Conservation (phyloP, 2,888 invertebrate genomes). For the Caenorhabditis sulstoni region DNA sequence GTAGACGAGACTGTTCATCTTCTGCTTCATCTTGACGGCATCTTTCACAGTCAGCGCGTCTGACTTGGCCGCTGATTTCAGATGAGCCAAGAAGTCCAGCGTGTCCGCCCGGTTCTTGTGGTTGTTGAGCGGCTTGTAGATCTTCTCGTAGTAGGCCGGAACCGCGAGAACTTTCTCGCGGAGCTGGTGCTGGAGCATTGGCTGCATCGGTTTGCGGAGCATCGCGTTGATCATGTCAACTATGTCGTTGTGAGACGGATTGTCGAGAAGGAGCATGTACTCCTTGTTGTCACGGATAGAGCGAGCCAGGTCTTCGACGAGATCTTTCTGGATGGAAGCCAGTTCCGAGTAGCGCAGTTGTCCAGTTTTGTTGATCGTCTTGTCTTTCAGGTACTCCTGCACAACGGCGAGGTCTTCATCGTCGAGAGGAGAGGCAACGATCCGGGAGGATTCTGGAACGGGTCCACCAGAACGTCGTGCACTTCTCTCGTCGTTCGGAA, state of each 20-base stretch:
- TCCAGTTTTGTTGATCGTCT: constrained; percentile 19
- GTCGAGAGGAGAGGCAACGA: constrained; percentile 1
- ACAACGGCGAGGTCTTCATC: constrained; percentile 20
- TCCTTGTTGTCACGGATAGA: constrained; percentile 28
- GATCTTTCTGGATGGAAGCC: constrained; percentile 7
- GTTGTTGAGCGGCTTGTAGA: constrained; percentile 17
- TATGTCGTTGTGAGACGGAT: constrained; percentile 6
- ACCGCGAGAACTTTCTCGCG: constrained; percentile 18
- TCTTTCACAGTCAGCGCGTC: constrained; percentile 20
- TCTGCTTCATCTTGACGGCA: constrained; percentile 12
- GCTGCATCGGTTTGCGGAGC: constrained; percentile 26
- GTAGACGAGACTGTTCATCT: constrained; percentile 20
- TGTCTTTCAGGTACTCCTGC: constrained; percentile 11
- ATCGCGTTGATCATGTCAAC: constrained; percentile 21
- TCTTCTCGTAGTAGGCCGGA: constrained; percentile 21
- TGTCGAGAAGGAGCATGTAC: constrained; percentile 27
- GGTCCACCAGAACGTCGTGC: neutral
- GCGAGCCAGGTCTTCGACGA: constrained; percentile 5
- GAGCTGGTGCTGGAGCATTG: constrained; percentile 24
- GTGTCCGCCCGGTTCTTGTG: constrained; percentile 2
- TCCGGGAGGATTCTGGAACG: too few species aligned
- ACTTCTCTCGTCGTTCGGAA: neutral
- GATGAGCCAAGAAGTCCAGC: constrained; percentile 13
- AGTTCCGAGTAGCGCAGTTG: constrained; percentile 19
- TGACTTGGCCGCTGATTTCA: neutral